phyloP scores from a whole-genome alignment of 2,113 vertebrate genomes.

The Zosterops hypoxanthus region DNA sequence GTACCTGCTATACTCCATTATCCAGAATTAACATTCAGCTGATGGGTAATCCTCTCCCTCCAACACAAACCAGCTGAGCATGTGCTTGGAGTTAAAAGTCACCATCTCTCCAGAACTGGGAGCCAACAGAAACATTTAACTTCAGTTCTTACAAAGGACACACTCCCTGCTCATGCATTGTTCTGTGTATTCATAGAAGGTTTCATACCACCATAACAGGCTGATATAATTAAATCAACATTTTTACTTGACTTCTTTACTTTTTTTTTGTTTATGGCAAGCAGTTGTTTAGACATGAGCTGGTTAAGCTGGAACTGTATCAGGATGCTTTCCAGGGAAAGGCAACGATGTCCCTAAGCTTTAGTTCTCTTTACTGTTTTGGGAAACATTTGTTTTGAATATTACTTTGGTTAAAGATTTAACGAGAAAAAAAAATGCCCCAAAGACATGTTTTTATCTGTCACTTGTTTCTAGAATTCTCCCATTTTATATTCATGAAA shows the following conservation, averaged over 20 bases:
- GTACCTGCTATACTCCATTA: neutral
- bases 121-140: constrained; percentile 34
- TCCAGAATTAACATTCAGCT: neutral
- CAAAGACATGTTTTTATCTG: neutral
- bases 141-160: neutral
- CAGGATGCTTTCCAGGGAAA: neutral
- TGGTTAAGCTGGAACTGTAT: neutral
- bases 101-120: neutral
- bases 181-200: neutral
- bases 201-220: neutral
- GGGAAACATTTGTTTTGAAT: neutral
- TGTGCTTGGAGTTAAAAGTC: constrained; percentile 24
- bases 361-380: neutral
- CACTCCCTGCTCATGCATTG: neutral
- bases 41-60: neutral
- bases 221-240: constrained; percentile 1
- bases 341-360: neutral
- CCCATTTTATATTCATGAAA: constrained; percentile 2
- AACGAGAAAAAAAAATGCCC: neutral
- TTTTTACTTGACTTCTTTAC: neutral
- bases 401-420: neutral
- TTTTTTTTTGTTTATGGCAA: neutral
- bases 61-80: neutral
- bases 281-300: neutral
- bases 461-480: neutral